phyloP scores from a whole-genome alignment of 2,797 vertebrate species.

The Gobionotothen gibberifrons region DNA sequence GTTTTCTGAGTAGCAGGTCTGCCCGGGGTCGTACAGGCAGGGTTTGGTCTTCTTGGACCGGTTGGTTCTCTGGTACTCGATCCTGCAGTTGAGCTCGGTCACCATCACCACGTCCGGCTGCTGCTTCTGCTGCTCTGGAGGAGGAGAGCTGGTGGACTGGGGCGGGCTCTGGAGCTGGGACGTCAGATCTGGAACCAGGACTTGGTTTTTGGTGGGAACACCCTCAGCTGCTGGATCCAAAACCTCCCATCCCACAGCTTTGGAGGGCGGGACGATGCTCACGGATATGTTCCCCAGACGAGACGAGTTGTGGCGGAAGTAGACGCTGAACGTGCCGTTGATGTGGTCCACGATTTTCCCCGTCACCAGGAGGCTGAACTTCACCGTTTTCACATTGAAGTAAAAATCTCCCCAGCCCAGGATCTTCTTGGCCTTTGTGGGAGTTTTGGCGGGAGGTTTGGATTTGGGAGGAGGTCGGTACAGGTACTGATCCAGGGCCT shows the following conservation, averaged over 20 bases:
- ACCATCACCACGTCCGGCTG: constrained; percentile 81
- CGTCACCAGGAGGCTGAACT: constrained; percentile 94
- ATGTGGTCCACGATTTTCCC: constrained; percentile 98
- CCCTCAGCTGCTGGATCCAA: constrained; percentile 37
- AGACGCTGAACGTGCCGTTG: constrained; percentile 97
- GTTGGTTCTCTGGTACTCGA: constrained; percentile 96
- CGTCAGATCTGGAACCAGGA: constrained; percentile 69
- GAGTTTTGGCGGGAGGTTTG: constrained; percentile 86
- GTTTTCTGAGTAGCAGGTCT: constrained; percentile 95
- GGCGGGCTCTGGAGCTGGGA: constrained; percentile 73
- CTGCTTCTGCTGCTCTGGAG: constrained; percentile 62
- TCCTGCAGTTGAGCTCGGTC: constrained; percentile 92
- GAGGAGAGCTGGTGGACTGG: constrained; percentile 79
- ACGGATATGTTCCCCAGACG: constrained; percentile 95
- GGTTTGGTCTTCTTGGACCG: constrained; percentile 92
- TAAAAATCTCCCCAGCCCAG: constrained; percentile 98
- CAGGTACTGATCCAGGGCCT: constrained; percentile 73
- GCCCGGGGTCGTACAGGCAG: constrained; percentile 92
- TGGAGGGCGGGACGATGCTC: constrained; percentile 95
- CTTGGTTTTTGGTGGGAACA: constrained; percentile 48
- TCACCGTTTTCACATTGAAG: constrained; percentile 93
- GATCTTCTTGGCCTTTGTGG: constrained; percentile 91
- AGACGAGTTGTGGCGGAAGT: constrained; percentile 97
- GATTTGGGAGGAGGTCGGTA: constrained; percentile 79
- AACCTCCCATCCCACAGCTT: constrained; percentile 88